A percentile compares a stretch with the other conserved stretches of the same genome.
These are phyloP conservation scores for Tetragnatha versicolor DNA, from an alignment of 1,140 invertebrate genomes.

Conservation along the genomic window DNA sequence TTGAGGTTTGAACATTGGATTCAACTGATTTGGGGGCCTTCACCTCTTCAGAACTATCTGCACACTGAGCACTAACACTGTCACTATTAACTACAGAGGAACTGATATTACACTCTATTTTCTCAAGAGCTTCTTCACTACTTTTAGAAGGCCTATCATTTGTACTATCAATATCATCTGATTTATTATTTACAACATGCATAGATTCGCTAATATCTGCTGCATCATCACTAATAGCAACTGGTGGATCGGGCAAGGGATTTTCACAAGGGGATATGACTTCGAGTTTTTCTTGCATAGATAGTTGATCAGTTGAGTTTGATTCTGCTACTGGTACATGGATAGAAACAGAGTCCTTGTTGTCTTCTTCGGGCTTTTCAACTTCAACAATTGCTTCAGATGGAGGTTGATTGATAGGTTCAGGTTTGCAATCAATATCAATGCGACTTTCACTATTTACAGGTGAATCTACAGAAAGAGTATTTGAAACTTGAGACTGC, in stretches of 20 bases:
- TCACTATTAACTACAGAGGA: constrained; percentile 9
- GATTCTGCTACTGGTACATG: not conserved
- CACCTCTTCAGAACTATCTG: not conserved
- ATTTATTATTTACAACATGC: not conserved
- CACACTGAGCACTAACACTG: not conserved
- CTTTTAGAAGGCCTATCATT: constrained; percentile 1
- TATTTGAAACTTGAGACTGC: not conserved
- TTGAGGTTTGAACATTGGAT: not conserved
- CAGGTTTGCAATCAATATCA: not conserved
- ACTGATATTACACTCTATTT: not conserved
- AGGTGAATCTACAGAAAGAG: not conserved
- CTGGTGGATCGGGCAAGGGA: not conserved
- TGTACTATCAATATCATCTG: constrained; percentile 23
- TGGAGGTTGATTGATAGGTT: not conserved
- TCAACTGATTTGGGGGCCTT: not conserved
- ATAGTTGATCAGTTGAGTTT: not conserved
- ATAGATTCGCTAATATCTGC: not conserved
- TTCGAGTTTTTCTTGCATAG: not conserved
- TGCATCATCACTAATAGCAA: not conserved
- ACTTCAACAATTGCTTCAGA: not conserved
- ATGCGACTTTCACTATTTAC: not conserved
- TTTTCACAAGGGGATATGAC: not conserved
- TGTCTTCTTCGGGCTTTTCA: not conserved
- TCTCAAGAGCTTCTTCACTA: not conserved
- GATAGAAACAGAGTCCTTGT: not conserved